A percentile compares a stretch with the other conserved stretches of the same genome.
Evolutionary conservation across 2,113 vertebrate genomes (phyloP).

Genomic region (Jaculus jaculus): DNA sequence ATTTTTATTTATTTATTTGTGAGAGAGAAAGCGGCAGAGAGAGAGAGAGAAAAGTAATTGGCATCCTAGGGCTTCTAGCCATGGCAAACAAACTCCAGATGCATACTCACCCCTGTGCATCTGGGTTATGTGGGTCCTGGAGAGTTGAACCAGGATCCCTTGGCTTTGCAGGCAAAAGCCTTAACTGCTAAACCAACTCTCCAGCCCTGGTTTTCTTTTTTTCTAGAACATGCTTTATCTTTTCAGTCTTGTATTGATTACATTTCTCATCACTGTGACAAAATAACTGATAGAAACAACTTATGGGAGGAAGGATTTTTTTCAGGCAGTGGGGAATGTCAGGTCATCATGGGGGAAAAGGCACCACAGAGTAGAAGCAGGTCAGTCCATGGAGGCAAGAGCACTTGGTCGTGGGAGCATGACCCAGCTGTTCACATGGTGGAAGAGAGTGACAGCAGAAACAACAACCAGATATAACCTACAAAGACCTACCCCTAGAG

Average conservation of each 20-base stretch:
- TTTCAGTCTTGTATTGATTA: not conserved
- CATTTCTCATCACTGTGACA: not conserved
- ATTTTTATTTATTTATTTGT: no score
- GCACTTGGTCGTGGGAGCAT: no score
- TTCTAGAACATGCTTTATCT: not conserved
- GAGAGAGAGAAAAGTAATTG: no score
- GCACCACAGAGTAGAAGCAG: not conserved
- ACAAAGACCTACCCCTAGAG: not conserved
- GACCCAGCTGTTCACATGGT: not conserved
- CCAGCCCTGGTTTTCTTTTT: not conserved
- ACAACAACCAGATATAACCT: not conserved
- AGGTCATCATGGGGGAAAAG: not conserved
- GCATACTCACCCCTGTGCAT: no score
- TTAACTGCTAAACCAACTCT: no score
- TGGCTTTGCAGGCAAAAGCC: no score
- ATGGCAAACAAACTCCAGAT: no score
- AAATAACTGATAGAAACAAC: not conserved
- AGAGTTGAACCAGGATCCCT: no score
- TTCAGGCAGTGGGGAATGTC: not conserved
- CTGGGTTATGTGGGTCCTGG: no score
- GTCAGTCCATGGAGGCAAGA: not conserved
- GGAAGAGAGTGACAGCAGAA: not conserved
- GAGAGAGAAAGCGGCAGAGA: no score
- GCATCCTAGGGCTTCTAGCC: no score
- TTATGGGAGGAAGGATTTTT: no score